Evolutionary conservation across 2,797 vertebrate genomes (phyloP).

Genomic region (Oophaga sylvatica): DNA sequence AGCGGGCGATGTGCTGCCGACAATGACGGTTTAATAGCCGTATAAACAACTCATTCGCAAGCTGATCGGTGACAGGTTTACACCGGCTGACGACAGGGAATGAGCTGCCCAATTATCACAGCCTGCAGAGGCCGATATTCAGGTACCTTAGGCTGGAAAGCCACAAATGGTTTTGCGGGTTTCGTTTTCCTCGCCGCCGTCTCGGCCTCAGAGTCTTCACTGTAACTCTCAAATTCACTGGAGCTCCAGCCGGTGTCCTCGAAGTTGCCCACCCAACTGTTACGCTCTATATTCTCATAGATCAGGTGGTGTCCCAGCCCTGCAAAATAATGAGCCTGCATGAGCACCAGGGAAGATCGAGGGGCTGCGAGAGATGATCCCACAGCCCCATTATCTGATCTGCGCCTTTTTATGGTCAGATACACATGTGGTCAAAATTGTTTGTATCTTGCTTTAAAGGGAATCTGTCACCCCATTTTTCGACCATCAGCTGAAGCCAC

Average conservation of each 20-base stretch:
- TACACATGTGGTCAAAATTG: too few species aligned
- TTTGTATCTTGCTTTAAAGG: too few species aligned
- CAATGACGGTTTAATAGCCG: too few species aligned
- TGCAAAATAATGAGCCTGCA: background rate
- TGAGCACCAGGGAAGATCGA: background rate
- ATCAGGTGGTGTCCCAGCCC: conserved; percentile 74
- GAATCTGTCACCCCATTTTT: too few species aligned
- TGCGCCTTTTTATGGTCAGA: too few species aligned
- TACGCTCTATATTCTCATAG: conserved; percentile 83
- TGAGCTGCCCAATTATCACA: too few species aligned
- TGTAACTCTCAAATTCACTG: conserved; percentile 97
- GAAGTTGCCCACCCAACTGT: conserved; percentile 62
- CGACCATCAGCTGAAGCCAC: too few species aligned
- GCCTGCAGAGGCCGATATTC: background rate
- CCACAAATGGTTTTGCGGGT: conserved; percentile 70
- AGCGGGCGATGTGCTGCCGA: too few species aligned
- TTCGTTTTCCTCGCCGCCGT: conserved; percentile 68
- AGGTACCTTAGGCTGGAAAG: conserved; percentile 76
- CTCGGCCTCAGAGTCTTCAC: conserved; percentile 89
- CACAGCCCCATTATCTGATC: background rate
- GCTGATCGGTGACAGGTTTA: too few species aligned
- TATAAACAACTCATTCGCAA: too few species aligned
- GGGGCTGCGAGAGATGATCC: background rate
- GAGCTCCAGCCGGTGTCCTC: conserved; percentile 91
- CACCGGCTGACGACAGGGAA: too few species aligned